Percentiles rank a stretch among this genome's conserved stretches.
These are phyloP conservation scores for Sterna hirundo DNA, from an alignment of 2,113 vertebrate species.

Conservation along the genomic window DNA sequence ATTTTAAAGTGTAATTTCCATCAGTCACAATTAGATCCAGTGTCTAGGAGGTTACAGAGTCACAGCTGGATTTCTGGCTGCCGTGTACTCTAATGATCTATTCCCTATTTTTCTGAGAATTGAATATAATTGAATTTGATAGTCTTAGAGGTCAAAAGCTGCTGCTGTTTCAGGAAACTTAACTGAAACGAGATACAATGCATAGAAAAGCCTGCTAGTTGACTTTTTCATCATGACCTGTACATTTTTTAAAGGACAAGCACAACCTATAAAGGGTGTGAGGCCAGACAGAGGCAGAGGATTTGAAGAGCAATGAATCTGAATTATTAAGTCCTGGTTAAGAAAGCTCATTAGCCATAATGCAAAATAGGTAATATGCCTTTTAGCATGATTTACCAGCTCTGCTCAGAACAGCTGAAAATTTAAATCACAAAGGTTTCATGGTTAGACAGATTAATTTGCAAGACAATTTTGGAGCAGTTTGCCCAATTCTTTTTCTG, in stretches of 20 bases:
- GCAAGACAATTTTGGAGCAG: background rate
- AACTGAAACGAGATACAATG: background rate
- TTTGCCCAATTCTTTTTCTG: background rate
- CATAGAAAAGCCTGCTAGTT: background rate
- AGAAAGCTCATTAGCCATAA: background rate
- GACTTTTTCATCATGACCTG: background rate
- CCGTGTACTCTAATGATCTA: background rate
- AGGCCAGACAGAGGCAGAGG: background rate
- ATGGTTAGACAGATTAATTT: background rate
- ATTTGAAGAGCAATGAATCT: background rate
- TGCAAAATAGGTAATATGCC: background rate
- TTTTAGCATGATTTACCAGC: conserved; percentile 13
- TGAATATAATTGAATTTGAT: background rate
- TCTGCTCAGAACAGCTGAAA: background rate
- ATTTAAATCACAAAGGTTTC: conserved; percentile 2
- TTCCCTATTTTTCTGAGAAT: conserved; percentile 7
- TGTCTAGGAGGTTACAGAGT: background rate
- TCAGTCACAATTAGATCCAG: background rate
- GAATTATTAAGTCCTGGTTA: background rate
- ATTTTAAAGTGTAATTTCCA: background rate
- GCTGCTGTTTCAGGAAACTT: background rate
- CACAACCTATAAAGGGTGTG: background rate
- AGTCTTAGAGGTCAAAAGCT: conserved; percentile 12
- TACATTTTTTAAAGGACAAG: background rate
- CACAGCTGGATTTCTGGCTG: conserved; percentile 20